Evolutionary conservation across 2,113 vertebrate species (phyloP), one percentile per base, ranked within the genome.

Genomic region (Rhineura floridana): DNA sequence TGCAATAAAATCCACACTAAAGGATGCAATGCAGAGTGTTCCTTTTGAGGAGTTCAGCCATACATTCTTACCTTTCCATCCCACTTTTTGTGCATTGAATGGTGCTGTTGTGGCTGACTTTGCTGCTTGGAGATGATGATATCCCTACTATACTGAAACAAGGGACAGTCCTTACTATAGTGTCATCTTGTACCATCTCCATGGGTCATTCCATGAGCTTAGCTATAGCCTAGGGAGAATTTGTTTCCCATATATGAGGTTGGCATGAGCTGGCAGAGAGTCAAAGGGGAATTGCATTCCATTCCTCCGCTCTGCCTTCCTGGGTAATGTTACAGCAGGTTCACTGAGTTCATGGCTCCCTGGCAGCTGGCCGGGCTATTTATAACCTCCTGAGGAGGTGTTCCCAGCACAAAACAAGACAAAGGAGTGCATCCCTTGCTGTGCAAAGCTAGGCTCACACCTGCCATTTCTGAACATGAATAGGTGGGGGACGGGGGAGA

Each of bases 361-460:
- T 86, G 75, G 85, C 85, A 86, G 75, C 85, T 86, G 85, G 62
- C 75, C 76, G 21, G 30, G 62, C 85, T 86, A 86, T 86, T 86
- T 79, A 86, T 86, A 86, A 48, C 10, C 12, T 48, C 39, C 10
- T 7, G 21, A 59, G 52, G n/a, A 50, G 52, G 1, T 12, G 11
- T 36, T 36, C 9, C 69, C 44, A 79, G n/a, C 42, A 39, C 63
- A 67, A 67, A 79, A 65, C 42, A 46, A 17, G 42, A 77, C 84
- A 77, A 85, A 65, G 59, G 72, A 46, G 39, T 44, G 55, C 84
- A 63, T 77, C 19, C 10, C 30, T 44, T 19, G 21, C 42, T n/a
- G 21, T 28, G 62, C 55, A 86, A 78, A 65, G 42, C 52, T 85
- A 78, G 48, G 42, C 52, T 85, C 3, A 44, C 52, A 76, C 72